phyloP scores from a whole-genome alignment of 2,888 invertebrate genomes.

The Nymphalis urticae region DNA sequence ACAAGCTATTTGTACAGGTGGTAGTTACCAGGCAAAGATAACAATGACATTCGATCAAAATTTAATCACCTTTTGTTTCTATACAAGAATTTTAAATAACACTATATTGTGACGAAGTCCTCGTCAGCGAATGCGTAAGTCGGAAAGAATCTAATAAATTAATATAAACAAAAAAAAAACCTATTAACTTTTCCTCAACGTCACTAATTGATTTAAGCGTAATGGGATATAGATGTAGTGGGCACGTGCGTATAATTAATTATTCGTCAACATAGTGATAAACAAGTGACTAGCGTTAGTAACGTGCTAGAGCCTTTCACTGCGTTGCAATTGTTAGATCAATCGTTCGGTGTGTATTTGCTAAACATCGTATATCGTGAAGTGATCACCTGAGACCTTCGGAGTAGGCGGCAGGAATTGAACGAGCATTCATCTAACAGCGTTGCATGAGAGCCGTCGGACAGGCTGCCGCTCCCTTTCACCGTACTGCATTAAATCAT shows the following conservation, averaged over 20 bases:
- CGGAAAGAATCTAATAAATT: background rate
- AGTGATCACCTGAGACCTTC: slow-evolving; percentile 19
- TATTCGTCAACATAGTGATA: slow-evolving; percentile 5
- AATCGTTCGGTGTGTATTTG: slow-evolving; percentile 7
- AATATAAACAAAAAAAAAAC: background rate
- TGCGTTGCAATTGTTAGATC: slow-evolving; percentile 12
- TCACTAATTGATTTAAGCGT: background rate
- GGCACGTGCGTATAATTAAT: slow-evolving; percentile 21
- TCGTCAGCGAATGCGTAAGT: background rate
- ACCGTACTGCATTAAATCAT: slow-evolving; percentile 54
- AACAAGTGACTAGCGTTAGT: slow-evolving; percentile 17
- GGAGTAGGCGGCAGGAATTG: slow-evolving; percentile 34
- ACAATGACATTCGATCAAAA: background rate
- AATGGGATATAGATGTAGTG: background rate
- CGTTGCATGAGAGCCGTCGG: slow-evolving; percentile 46
- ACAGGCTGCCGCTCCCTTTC: slow-evolving; percentile 56
- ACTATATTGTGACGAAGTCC: too few species aligned
- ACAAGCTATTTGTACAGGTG: background rate
- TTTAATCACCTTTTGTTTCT: background rate
- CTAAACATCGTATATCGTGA: slow-evolving; percentile 14
- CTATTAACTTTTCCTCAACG: background rate
- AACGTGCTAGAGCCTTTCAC: slow-evolving; percentile 19
- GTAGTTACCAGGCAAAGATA: background rate
- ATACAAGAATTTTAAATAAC: background rate
- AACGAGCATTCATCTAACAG: slow-evolving; percentile 48